Evolutionary conservation across 2,888 invertebrate genomes (phyloP), one percentile per base, ranked within the genome.

Genomic region (Drosophila aldrichi): DNA sequence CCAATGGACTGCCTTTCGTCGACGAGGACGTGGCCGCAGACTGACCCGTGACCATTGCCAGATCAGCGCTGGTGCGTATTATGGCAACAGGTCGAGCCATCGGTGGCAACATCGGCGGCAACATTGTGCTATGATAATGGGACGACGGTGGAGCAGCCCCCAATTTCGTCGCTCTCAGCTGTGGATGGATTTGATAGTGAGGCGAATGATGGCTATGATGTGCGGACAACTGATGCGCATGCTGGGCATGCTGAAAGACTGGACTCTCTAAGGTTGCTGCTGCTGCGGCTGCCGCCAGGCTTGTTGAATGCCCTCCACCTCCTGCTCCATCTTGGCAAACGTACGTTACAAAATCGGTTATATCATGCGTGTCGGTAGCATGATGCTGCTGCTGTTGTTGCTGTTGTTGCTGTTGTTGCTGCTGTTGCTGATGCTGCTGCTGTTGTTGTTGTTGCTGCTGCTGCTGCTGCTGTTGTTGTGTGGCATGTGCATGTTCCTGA

Each of bases 11-110:
- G 4, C 55, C 79, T 38, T 84, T 84, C 6, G 81, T 82, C 12
- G 81, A 69, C 86, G 94, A 93, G 46, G 95, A 94, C 12, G 95
- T 94, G 25, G 95, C 95, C 9, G 96, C 95, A 57, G 95, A 95
- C 75, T 94, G 94, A 34, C 95, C 94, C 81, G 94, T 44, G 44
- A 44, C 14, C 44, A 22, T 94, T 70, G 94, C 94, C 76, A 95
- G 79, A 83, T 93, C 94, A 94, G 96, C 96, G 87, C 98, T 97
- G 63, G 98, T 98, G 86, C 98, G 95, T 90, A 98, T 97, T 90
- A 99, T 98, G 74, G 98, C 98, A 34, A 98, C 98, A 0, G 98
- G 98, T 77, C 98, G 94, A 4, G 98, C 98, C 97, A 98, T 98
- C 20, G 98, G 98, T 3, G 98, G 98, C 38, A 98, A 95, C 4